Evolutionary conservation across 92 coral and sea anemone species (phyloP).

Genomic region (Actinostola sp.): DNA sequence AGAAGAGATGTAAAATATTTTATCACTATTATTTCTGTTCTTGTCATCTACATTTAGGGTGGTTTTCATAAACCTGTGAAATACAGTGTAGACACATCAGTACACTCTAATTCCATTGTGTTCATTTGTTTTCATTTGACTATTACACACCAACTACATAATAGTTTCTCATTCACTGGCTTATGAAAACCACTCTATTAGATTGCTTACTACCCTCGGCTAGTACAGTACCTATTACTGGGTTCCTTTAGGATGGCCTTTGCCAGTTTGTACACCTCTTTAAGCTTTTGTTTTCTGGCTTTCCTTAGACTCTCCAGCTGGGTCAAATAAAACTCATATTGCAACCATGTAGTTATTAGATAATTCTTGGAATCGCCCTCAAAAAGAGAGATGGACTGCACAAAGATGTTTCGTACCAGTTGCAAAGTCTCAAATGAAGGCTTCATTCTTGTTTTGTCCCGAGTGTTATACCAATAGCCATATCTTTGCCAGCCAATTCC

Average conservation of each 20-base stretch:
- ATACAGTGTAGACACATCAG: no score
- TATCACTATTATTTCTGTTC: no score
- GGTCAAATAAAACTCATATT: conserved; percentile 66
- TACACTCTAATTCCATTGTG: no score
- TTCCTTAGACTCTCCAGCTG: conserved; percentile 52
- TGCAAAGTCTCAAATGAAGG: conserved; percentile 52
- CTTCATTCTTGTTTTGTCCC: conserved; percentile 11
- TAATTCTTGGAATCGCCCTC: conserved; percentile 56
- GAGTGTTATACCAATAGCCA: conserved; percentile 37
- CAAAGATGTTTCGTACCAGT: conserved; percentile 72
- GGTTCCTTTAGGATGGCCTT: conserved; percentile 77
- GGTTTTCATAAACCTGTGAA: no score
- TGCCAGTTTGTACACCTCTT: conserved; percentile 87
- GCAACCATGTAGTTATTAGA: conserved; percentile 73
- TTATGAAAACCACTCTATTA: no score
- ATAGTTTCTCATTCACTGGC: no score
- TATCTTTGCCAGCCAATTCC: conserved; percentile 44
- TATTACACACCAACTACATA: no score
- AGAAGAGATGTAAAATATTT: no score
- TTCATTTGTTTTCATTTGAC: no score
- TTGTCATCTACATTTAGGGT: no score
- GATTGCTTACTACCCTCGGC: no score
- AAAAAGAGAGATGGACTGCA: conserved; percentile 72
- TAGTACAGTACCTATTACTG: conserved; percentile 85
- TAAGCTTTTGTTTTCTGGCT: conserved; percentile 55